Base-by-base conservation (phyloP, 2,797 vertebrate genomes). In the Catharus ustulatus region DNA sequence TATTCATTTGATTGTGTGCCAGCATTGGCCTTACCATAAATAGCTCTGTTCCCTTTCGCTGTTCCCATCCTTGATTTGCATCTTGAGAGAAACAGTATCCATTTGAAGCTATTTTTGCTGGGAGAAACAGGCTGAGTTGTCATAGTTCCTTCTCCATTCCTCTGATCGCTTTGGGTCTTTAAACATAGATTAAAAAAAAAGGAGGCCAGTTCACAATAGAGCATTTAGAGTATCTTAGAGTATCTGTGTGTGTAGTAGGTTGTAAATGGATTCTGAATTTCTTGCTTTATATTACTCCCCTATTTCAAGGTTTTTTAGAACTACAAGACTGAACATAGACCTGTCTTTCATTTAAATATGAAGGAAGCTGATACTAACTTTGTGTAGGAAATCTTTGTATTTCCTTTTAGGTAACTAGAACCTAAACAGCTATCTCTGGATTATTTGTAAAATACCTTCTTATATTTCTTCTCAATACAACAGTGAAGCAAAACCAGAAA, bases 11-110 rank as follows among this genome's bases (percentile, higher is more conserved):
- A 76, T 59, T 52, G 10, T 68, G 42, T 87, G 61, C 68, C 68
- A 73, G 30, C 71, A 46, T 87, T 77, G 57, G 26, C 72, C 92
- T 92, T 74, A 49, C 75, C 19, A 38, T 91, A 89, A 89, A 92
- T 87, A 94, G 26, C 34, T 92, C 48, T 87, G 45, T 91, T 93
- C 68, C 51, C 38, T 85, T 92, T 83, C 29, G 18, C 40, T 90
- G 45, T 85, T 89, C 9, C 1, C 79, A 82, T 77, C 55, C 59
- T 84, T 80, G n/a, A 45, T 87, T 92, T 93, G 42, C 42, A 67
- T 84, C 63, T 73, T 80, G 51, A 77, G 48, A 58, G 58, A 84
- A 74, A 30, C 48, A 87, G 18, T 63, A 71, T 52, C 32, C 36
- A 54, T 78, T 84, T 91, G 51, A 93, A 91, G 61, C 34, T 74